Conservation (phyloP, 2,797 vertebrate genomes). For the Ctenopoma multispine region DNA sequence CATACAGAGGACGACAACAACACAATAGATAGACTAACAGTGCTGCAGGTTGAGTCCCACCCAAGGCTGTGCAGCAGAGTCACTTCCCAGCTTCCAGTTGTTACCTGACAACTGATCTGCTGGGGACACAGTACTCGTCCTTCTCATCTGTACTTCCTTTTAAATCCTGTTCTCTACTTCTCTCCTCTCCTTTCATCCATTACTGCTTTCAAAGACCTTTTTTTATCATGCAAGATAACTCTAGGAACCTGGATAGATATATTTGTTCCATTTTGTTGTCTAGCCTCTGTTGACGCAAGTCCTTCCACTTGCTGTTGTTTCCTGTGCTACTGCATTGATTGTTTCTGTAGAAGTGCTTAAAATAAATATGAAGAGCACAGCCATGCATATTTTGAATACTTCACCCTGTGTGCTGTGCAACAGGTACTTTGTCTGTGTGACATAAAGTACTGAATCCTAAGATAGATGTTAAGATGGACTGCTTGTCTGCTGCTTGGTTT, state of each 20-base stretch:
- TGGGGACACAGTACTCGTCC: constrained; percentile 9
- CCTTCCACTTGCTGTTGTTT: neutral
- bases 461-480: neutral
- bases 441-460: constrained; percentile 8
- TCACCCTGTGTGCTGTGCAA: neutral
- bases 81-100: constrained; percentile 23
- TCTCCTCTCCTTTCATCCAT: neutral
- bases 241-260: constrained; percentile 12
- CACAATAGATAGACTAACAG: constrained; percentile 47
- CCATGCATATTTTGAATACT: neutral
- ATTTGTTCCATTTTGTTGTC: constrained; percentile 8
- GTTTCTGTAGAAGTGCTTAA: neutral
- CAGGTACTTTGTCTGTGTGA: neutral
- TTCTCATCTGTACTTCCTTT: constrained; percentile 6
- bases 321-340: neutral
- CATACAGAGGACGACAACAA: constrained; percentile 53
- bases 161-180: neutral
- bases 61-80: constrained; percentile 23
- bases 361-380: neutral
- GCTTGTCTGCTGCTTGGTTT: constrained; percentile 11
- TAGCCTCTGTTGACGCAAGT: neutral
- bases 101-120: constrained; percentile 26
- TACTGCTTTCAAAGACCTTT: neutral
- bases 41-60: constrained; percentile 14
- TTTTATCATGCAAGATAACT: neutral